A percentile compares a stretch with the other conserved stretches of the same genome.
These are phyloP conservation scores for Rousettus leschenaultii DNA, from an alignment of 2,113 vertebrate species.

Conservation along the genomic window DNA sequence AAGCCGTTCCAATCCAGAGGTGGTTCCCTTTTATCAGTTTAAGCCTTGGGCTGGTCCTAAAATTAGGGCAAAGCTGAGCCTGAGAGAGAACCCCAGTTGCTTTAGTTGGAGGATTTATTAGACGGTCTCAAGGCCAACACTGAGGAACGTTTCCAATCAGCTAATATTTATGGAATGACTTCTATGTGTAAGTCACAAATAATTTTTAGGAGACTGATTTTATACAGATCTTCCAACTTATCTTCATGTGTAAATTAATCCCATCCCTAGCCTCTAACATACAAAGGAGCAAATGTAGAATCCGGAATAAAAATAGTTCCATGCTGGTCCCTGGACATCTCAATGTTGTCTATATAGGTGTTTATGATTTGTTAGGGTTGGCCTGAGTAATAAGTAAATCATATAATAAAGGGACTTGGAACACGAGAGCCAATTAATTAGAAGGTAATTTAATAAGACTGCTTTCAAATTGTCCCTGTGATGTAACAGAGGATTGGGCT, in stretches of 20 bases:
- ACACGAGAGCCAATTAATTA: constrained; percentile 61
- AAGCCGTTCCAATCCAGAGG: background rate
- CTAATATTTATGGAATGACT: background rate
- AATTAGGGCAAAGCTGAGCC: background rate
- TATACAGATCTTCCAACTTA: background rate
- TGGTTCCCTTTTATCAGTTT: background rate
- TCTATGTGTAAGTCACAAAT: background rate
- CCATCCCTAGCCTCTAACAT: background rate
- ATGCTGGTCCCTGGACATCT: background rate
- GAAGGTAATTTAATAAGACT: constrained; percentile 44
- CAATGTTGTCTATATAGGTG: constrained; percentile 31
- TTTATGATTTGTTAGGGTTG: constrained; percentile 55
- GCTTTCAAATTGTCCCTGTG: constrained; percentile 28
- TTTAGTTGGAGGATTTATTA: background rate
- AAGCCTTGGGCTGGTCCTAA: background rate
- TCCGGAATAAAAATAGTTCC: constrained; percentile 45
- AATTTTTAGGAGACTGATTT: background rate
- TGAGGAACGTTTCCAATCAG: background rate
- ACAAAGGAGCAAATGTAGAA: background rate
- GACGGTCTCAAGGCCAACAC: background rate
- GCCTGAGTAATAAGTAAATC: constrained; percentile 47
- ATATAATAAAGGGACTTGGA: constrained; percentile 54
- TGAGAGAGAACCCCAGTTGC: background rate
- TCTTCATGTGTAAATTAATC: background rate
- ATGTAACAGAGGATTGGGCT: background rate